A percentile compares a stretch with the other conserved stretches of the same genome.
Conservation (phyloP, 1,140 invertebrate genomes). For the Manduca sexta region DNA sequence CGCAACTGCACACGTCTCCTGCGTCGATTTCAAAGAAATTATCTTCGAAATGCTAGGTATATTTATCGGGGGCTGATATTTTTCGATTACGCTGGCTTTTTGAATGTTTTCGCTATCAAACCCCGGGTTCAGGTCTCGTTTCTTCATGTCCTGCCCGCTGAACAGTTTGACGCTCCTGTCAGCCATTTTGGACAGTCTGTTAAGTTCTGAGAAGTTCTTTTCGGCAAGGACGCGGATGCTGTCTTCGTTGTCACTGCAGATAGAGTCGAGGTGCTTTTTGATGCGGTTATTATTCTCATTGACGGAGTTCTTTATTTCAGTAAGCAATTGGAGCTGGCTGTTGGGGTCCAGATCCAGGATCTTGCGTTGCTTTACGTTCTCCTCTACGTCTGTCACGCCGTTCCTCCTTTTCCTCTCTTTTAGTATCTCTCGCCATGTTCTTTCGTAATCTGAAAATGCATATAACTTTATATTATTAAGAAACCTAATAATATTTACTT, state of each 20-base stretch:
- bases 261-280: constrained; percentile 51
- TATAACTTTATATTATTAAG: background rate
- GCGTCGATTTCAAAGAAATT: constrained; percentile 50
- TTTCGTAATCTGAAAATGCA: constrained; percentile 54
- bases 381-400: constrained; percentile 8
- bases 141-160: constrained; percentile 47
- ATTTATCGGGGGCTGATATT: constrained; percentile 42
- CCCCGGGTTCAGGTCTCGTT: constrained; percentile 47
- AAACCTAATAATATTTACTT: background rate
- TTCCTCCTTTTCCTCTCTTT: constrained; percentile 55
- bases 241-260: constrained; percentile 26
- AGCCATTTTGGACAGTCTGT: constrained; percentile 65
- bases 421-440: constrained; percentile 49
- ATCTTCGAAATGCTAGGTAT: constrained; percentile 68
- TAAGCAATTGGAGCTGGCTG: constrained; percentile 53
- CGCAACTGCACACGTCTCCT: constrained; percentile 24
- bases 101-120: constrained; percentile 61
- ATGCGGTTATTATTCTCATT: constrained; percentile 67
- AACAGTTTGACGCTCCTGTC: constrained; percentile 63
- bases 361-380: constrained; percentile 21
- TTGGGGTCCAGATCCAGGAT: constrained; percentile 38
- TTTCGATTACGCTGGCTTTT: constrained; percentile 20
- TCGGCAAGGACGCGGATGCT: constrained; percentile 61
- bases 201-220: constrained; percentile 64
- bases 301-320: constrained; percentile 67